These are phyloP conservation scores for Lophura nycthemera DNA, from an alignment of 2,113 vertebrate genomes.

Conservation along the genomic window DNA sequence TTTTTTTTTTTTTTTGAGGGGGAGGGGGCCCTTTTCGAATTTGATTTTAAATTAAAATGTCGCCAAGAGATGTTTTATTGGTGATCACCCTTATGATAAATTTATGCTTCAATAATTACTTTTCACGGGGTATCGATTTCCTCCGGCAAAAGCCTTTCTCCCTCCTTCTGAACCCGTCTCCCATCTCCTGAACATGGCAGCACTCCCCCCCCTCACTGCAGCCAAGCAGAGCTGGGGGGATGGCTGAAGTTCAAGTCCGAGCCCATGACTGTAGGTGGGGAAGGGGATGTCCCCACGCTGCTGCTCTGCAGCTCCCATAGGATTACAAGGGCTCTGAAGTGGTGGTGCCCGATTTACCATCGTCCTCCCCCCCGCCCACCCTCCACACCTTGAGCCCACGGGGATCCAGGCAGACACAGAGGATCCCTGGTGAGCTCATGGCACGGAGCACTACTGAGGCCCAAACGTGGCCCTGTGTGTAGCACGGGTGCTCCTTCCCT, in stretches of 20 bases:
- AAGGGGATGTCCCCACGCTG: not conserved
- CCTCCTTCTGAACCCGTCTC: slow-evolving; percentile 15
- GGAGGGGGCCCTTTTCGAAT: slow-evolving; percentile 58
- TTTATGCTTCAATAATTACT: slow-evolving; percentile 82
- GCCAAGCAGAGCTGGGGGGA: too few relatives aligned
- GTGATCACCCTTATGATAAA: slow-evolving; percentile 82
- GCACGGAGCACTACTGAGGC: not conserved
- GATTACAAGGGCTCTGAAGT: not conserved
- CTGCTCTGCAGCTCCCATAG: not conserved
- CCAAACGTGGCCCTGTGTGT: not conserved
- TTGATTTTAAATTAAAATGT: slow-evolving; percentile 83
- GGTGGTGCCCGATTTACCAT: accelerated
- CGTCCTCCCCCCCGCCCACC: too few relatives aligned
- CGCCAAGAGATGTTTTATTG: slow-evolving; percentile 79
- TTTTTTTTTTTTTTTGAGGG: slow-evolving; percentile 56
- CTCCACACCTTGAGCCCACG: too few relatives aligned
- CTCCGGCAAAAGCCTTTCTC: slow-evolving; percentile 58
- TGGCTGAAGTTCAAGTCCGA: not conserved
- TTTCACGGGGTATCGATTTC: slow-evolving; percentile 76
- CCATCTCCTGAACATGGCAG: slow-evolving; percentile 23
- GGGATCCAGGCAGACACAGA: not conserved
- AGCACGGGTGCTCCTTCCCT: not conserved
- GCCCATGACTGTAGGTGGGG: not conserved
- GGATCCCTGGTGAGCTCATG: not conserved
- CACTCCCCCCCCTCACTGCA: not conserved